Evolutionary conservation across 2,113 vertebrate genomes (phyloP), one percentile per base, ranked within the genome.

Genomic region (Indicator indicator): DNA sequence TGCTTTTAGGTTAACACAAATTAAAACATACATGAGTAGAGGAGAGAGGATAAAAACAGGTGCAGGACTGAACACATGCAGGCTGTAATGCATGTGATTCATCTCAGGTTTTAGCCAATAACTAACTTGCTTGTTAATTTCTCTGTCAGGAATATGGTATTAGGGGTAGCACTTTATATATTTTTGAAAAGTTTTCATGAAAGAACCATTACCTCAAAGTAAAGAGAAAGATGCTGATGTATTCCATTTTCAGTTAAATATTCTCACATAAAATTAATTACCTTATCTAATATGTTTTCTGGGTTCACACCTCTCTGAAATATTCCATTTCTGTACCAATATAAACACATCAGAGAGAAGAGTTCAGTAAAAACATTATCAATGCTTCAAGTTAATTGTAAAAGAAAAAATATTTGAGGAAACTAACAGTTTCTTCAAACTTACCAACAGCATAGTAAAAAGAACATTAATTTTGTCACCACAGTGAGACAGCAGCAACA

Each of bases 291-390:
- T 92, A 99, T 98, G 74, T 99, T 99, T 97, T 99, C 98, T 78
- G 98, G 98, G 95, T 99, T 99, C 71, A 98, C 98, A 50, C 99
- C 98, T 97, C 99, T 98, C 90, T 99, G 98, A 97, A 99, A 99
- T 94, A 99, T 97, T 65, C 98, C 98, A 95, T 98, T 99, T 93
- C 99, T 99, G 91, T 85, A 89, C 64, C 73, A 82, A 94, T 20
- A 86, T 38, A 92, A 91, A 97, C 58, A 70, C 67, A 72, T 1
- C 30, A 93, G 69, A 91, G 44, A 80, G 50, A 6, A 94, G 24
- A 88, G 48, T 85, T 83, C 74, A 76, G 50, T 58, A 48, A 55
- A 78, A 82, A 71, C 21, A 32, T 56, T 52, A 48, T 42, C 73
- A 62, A 9, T 50, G 44, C 23, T 89, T 82, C 58, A 50, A 94